Evolutionary conservation across 2,888 invertebrate genomes (phyloP), one percentile per base, ranked within the genome.

Genomic region (Spatulosminthurus flaviceps): DNA sequence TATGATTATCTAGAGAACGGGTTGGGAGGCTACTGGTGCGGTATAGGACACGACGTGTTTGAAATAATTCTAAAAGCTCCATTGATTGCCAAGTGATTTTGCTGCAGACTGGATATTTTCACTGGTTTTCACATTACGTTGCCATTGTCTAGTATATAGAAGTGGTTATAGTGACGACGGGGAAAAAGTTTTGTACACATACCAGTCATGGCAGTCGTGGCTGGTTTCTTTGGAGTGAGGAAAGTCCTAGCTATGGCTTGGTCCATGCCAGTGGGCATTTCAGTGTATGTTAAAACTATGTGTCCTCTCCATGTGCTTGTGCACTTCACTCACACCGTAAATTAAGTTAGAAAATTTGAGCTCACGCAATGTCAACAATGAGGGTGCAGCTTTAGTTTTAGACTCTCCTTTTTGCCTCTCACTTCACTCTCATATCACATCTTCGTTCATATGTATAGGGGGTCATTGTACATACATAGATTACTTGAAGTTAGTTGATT

Each of bases 311-410:
- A 64, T 24, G n/a, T n/a, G 26, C 5, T 26, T 64, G 64, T 64
- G 64, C 26, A 22, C 26, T 26, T 64, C 64, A 64, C 64, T 26
- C 64, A 64, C 76, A 43, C 26, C 60, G 41, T 78, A 84, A 84
- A 84, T 84, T 83, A 82, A 82, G 84, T 84, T 84, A 82, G 76
- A 81, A 77, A 75, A 79, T 79, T 79, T 81, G 77, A 75, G 73
- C 79, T 79, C 81, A 83, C 83, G 82, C 78, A 83, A 75, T 81
- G 76, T 82, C 83, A 84, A 84, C 83, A 83, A 83, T 82, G 84
- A 84, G 83, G 84, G 83, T 83, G 83, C 83, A 83, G 78, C 41
- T 74, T 79, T 76, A 21, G 42, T 21, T 61, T 60, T 42, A n/a
- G 21, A 70, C 64, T 22, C 61, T 73, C 60, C n/a, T 43, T 22